Evolutionary conservation across 1,140 invertebrate genomes (phyloP).

Genomic region (Metopolophium dirhodum): DNA sequence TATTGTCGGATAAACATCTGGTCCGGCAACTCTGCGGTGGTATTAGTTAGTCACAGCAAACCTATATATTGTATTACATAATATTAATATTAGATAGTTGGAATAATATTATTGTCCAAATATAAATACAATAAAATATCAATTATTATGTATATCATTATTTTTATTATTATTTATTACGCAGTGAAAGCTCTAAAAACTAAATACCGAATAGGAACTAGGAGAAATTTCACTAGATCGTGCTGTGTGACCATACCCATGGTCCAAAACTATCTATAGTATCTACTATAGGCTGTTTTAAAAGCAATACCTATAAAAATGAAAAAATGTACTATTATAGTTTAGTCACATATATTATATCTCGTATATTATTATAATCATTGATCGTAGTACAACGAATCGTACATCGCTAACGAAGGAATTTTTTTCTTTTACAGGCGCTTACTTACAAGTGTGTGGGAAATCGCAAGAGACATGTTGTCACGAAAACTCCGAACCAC

Average conservation of each 20-base stretch:
- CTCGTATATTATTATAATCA: not conserved
- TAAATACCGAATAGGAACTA: not conserved
- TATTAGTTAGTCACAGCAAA: not conserved
- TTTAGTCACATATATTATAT: no score
- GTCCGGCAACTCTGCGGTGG: no score
- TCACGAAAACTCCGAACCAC: conserved; percentile 33
- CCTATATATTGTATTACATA: no score
- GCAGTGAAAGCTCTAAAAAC: no score
- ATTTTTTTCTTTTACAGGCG: conserved; percentile 17
- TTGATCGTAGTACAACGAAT: not conserved
- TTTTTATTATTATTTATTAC: no score
- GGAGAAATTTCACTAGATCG: not conserved
- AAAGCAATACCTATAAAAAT: not conserved
- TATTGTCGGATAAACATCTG: not conserved
- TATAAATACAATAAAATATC: no score
- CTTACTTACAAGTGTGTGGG: conserved; percentile 17
- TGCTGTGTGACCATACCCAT: not conserved
- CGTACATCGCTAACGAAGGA: not conserved
- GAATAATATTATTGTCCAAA: not conserved
- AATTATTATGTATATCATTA: no score
- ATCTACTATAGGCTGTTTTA: not conserved
- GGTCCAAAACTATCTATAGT: not conserved
- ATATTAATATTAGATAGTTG: not conserved
- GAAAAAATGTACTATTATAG: not conserved
- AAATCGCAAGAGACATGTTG: conserved; percentile 46